Evolutionary conservation across 2,797 vertebrate species (phyloP), one percentile per base, ranked within the genome.

Genomic region (Alosa sapidissima): DNA sequence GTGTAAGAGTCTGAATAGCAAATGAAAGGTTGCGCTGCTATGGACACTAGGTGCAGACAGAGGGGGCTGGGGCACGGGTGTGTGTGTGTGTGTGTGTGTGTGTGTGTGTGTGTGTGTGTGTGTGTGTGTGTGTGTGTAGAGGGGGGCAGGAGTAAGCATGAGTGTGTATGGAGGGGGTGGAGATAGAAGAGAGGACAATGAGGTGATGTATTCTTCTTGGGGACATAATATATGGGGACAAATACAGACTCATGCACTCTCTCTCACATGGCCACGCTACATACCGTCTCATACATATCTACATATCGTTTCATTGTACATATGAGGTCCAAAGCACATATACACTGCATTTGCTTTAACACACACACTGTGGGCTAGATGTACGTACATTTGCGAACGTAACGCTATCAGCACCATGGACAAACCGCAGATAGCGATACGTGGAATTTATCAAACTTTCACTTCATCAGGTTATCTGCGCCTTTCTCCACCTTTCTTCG

Each of bases 11-110:
- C 54, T 86, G 41, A 88, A 88, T 83, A 85, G 28, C 81, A 88
- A 82, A 62, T 16, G 84, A 90, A 85, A 89, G 88, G 89, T 91
- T 83, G 89, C 52, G 48, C 81, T 49, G 85, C 62, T 24, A 83
- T 89, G 82, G 86, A 87, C 86, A 85, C 60, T 84, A 86, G 54
- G 51, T 68, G 82, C 84, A 81, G 36, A 88, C 51, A 60, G 21
- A 1, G 6, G 60, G 68, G 28, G 60, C 83, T 84, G 49, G 82
- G 10, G 60, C 41, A 14, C 84, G 87, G 45, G 75, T 52, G 11
- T 52, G 8, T 51, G 49, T 51, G 3, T 51, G 51, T 52, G 8
- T 52, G 51, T 52, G 8, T 52, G 51, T 52, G 51, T 49, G 48
- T 51, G 49, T 51, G 49, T 51, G 49, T 51, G 49, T 51, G 49